Base-by-base conservation (phyloP, 2,888 invertebrate genomes). In the Protophormia terraenovae region DNA sequence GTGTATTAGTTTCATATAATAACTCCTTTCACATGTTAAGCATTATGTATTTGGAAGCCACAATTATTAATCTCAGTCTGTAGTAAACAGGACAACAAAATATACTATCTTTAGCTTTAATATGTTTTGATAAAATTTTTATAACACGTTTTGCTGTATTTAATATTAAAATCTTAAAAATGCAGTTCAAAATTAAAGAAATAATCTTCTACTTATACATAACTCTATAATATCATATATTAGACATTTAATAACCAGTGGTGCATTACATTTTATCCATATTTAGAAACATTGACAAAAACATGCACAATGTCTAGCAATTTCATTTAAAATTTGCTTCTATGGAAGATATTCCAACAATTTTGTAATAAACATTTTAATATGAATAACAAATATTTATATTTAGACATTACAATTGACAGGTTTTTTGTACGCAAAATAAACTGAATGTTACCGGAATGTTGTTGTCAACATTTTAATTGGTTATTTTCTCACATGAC, bases 401-500 rank as follows among this genome's bases (percentile, higher is more conserved):
- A 47, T 47, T 67, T 67, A 67, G 47, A 67, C 24, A 14, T 67
- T 16, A 67, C 8, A 47, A 47, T 29, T 66, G 64, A 27, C 27
- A 29, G 10, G 12, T 4, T 35, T 12, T 64, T 4, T 47, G n/a
- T 24, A 6, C n/a, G 16, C 24, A 66, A 66, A 66, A 41, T 27
- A 66, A 66, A 27, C 16, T 47, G 14, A 47, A 67, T 67, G 29
- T 22, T 50, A 22, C 50, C 19, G 22, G 10, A 53, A 53, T 53
- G 24, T 35, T 24, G 5, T n/a, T 71, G 71, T 55, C 55, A 35
- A 14, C 38, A 53, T 5, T 76, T 53, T 76, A 76, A 76, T 76
- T 76, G 76, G 66, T 32, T 29, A 22, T 45, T 66, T 29, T 66
- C 66, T 66, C 76, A 76, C 55, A 60, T 72, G 12, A 16, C n/a